Conservation (phyloP, 92 coral and sea anemone genomes). For the Bergia sp. region DNA sequence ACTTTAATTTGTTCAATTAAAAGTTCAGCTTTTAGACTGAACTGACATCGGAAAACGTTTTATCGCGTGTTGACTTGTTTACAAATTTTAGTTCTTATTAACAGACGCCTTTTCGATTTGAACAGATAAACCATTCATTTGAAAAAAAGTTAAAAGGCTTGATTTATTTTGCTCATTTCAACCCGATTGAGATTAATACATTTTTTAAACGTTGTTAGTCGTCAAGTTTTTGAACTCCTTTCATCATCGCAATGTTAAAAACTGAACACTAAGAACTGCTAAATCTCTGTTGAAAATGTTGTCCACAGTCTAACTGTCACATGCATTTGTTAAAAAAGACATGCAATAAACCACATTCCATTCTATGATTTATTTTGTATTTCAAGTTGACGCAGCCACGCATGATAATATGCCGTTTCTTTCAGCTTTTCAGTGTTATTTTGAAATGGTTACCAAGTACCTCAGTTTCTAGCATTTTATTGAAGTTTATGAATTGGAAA, state of each 20-base stretch:
- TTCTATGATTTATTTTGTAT: background rate
- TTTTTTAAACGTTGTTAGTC: background rate
- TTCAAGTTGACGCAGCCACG: conserved; percentile 3
- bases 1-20: background rate
- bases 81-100: conserved; percentile 1
- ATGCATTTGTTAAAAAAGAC: background rate
- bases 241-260: background rate
- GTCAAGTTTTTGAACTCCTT: background rate
- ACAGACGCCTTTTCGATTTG: conserved; percentile 5
- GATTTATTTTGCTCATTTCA: background rate
- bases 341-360: background rate
- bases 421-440: background rate
- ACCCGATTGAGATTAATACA: background rate
- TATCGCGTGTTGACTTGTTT: background rate
- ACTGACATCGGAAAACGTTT: background rate
- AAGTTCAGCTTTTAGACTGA: background rate
- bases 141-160: background rate
- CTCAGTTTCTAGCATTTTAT: background rate
- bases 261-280: background rate
- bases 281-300: background rate
- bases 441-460: background rate
- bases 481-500: background rate
- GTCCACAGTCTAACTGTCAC: background rate
- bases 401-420: background rate
- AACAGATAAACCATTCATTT: background rate